phyloP scores from a whole-genome alignment of 2,113 vertebrate species.

The Melanerpes formicivorus region DNA sequence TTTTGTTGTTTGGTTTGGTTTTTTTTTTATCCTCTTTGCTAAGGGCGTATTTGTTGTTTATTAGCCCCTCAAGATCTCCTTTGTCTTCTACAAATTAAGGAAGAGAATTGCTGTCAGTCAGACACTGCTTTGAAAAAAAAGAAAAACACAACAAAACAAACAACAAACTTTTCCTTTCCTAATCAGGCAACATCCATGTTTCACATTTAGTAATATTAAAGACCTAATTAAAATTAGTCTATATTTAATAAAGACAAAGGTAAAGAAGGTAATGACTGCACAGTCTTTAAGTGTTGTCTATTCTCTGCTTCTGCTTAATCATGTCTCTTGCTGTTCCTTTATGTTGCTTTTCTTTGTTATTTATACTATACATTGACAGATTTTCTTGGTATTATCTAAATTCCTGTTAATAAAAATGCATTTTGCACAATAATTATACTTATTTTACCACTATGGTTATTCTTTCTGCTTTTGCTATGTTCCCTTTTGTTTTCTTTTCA shows the following conservation, averaged over 20 bases:
- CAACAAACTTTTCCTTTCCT: neutral
- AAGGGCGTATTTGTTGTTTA: neutral
- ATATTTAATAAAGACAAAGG: neutral
- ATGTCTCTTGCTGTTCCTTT: neutral
- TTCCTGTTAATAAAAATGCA: neutral
- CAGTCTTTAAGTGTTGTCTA: neutral
- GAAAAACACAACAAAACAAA: too few species aligned
- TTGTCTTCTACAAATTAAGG: neutral
- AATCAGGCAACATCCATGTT: neutral
- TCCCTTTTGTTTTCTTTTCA: neutral
- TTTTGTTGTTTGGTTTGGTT: too few species aligned
- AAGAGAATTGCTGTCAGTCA: neutral
- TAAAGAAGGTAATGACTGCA: neutral
- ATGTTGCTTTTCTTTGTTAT: neutral
- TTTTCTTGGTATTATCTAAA: neutral
- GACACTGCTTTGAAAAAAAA: neutral
- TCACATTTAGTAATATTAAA: neutral
- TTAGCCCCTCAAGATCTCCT: neutral
- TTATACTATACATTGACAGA: neutral
- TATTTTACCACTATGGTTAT: neutral
- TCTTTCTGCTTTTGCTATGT: neutral
- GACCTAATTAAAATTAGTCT: neutral
- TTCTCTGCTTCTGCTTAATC: neutral
- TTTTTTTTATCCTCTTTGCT: neutral
- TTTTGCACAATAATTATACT: neutral